Conservation (phyloP, 1,140 invertebrate genomes). For the Neuroterus valhalla region DNA sequence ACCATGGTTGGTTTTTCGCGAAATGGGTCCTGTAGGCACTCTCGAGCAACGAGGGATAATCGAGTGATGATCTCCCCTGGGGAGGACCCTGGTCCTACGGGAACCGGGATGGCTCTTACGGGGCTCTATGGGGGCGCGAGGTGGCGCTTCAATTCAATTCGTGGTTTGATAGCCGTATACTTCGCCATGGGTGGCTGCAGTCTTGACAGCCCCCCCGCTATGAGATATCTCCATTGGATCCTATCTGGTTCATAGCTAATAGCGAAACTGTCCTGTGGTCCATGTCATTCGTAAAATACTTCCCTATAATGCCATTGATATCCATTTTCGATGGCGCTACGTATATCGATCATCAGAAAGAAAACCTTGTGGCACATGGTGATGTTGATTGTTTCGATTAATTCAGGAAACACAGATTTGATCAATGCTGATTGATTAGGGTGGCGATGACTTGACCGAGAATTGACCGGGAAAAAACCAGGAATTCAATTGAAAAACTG, state of each 20-base stretch:
- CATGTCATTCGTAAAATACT: constrained; percentile 48
- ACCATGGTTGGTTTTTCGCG: constrained; percentile 52
- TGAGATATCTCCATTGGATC: constrained; percentile 50
- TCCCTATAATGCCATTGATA: constrained; percentile 49
- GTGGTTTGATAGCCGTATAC: constrained; percentile 54
- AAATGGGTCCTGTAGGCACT: constrained; percentile 35
- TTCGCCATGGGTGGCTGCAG: constrained; percentile 33
- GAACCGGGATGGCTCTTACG: constrained; percentile 36
- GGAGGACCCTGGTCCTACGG: constrained; percentile 36
- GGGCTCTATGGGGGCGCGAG: constrained; percentile 39
- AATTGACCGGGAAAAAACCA: too few relatives aligned
- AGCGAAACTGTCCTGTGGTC: constrained; percentile 34
- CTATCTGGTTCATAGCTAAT: constrained; percentile 50
- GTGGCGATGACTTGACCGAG: too few relatives aligned
- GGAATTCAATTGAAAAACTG: too few relatives aligned
- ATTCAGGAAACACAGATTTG: too few relatives aligned
- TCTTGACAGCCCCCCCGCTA: constrained; percentile 31
- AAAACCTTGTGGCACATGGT: too few relatives aligned
- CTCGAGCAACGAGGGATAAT: constrained; percentile 43
- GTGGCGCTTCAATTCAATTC: constrained; percentile 55
- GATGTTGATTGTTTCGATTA: too few relatives aligned
- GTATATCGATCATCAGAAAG: too few relatives aligned
- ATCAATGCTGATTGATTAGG: too few relatives aligned
- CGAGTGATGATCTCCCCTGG: constrained; percentile 48
- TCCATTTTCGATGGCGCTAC: constrained; percentile 10